Percentiles rank a stretch among this genome's conserved stretches.
These are phyloP conservation scores for Arvicanthis niloticus DNA, from an alignment of 2,113 vertebrate genomes.

Conservation along the genomic window DNA sequence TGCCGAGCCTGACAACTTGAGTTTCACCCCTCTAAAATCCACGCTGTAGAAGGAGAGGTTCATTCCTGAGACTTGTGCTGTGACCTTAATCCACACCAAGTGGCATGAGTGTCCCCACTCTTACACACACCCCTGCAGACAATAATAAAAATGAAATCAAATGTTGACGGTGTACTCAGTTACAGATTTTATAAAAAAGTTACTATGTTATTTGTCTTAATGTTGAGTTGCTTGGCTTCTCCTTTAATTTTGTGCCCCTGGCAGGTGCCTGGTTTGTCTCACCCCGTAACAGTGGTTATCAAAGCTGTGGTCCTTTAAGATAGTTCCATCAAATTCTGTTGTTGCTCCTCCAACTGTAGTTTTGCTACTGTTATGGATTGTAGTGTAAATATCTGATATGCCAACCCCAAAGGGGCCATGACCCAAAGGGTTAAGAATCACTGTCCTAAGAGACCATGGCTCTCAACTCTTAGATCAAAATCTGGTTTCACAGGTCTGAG, in stretches of 20 bases:
- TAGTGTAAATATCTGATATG: not conserved
- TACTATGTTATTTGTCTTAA: not conserved
- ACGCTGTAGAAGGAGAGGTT: not conserved
- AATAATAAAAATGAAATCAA: not conserved
- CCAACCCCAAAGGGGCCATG: not conserved
- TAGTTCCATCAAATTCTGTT: not conserved
- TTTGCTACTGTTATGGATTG: not conserved
- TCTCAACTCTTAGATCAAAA: not conserved
- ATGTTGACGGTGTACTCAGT: not conserved
- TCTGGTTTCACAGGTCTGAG: accelerated
- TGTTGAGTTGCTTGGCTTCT: not conserved
- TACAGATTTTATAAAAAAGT: not conserved
- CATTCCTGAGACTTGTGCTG: not conserved
- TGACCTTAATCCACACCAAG: not conserved
- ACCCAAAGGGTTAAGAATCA: not conserved
- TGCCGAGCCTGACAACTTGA: too few species aligned
- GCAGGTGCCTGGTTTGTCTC: not conserved
- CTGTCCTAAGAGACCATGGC: not conserved
- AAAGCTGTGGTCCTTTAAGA: not conserved
- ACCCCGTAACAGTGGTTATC: not conserved
- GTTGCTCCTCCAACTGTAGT: not conserved
- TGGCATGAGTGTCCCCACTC: not conserved
- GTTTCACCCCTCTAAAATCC: not conserved
- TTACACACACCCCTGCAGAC: not conserved
- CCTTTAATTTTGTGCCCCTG: not conserved